Conservation (phyloP, 2,888 invertebrate species). For the Mantis religiosa region DNA sequence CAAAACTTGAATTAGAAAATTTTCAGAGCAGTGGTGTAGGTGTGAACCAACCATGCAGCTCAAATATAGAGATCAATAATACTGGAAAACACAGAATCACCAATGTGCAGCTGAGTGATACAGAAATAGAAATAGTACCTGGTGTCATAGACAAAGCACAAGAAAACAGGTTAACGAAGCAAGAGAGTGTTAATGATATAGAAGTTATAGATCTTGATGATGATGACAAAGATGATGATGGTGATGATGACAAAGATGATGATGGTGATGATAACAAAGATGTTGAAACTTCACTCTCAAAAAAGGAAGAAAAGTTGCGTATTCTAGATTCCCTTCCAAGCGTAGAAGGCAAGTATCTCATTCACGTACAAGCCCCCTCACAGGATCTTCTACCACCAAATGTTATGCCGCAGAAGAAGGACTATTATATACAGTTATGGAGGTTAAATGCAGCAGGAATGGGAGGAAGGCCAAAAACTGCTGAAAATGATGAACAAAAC, state of each 20-base stretch:
- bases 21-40: background rate
- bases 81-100: background rate
- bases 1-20: background rate
- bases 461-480: background rate
- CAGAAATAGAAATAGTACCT: background rate
- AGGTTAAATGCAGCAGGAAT: slow-evolving; percentile 1
- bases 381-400: slow-evolving; percentile 8
- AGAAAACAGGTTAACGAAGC: background rate
- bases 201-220: background rate
- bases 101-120: background rate
- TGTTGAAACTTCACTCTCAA: background rate
- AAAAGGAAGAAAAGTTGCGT: background rate
- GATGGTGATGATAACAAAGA: background rate
- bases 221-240: background rate
- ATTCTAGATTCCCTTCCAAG: slow-evolving; percentile 16
- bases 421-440: slow-evolving; percentile 15
- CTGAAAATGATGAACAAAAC: background rate
- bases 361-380: slow-evolving; percentile 13
- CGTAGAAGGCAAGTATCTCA: slow-evolving; percentile 3
- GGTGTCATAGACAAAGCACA: background rate
- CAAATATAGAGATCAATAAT: background rate
- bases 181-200: background rate
- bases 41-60: background rate
- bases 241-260: no score
- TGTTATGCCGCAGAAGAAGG: slow-evolving; percentile 11